Conservation (phyloP, 2,888 invertebrate species). For the Brachycybe producta region DNA sequence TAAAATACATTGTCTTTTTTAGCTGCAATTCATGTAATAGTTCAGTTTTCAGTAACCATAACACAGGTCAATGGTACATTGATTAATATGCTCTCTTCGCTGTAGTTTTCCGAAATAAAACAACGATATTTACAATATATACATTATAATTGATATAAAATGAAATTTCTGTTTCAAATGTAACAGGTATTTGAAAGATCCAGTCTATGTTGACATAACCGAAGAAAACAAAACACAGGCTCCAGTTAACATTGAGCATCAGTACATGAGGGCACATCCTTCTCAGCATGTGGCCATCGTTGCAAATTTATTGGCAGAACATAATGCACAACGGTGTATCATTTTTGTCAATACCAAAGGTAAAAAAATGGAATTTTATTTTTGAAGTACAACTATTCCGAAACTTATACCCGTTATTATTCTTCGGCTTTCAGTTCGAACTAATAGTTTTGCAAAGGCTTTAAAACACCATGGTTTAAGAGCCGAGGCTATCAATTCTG, state of each 20-base stretch:
- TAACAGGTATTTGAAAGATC: constrained; percentile 12
- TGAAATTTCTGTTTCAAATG: too few relatives aligned
- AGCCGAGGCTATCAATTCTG: constrained; percentile 11
- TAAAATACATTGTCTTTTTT: too few relatives aligned
- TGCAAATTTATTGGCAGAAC: constrained; percentile 3
- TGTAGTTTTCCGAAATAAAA: too few relatives aligned
- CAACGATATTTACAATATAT: too few relatives aligned
- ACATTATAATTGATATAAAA: too few relatives aligned
- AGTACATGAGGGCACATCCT: constrained; percentile 1
- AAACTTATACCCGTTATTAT: neutral
- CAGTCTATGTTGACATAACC: constrained; percentile 4
- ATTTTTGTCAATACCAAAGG: constrained; percentile 12
- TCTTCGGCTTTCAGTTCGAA: neutral
- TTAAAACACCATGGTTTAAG: neutral
- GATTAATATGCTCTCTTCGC: too few relatives aligned
- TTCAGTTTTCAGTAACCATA: too few relatives aligned
- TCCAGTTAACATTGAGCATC: constrained; percentile 15
- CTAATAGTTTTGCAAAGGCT: neutral
- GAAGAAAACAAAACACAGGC: constrained; percentile 6
- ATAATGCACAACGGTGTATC: constrained; percentile 11
- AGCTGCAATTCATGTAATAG: too few relatives aligned
- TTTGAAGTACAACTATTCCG: neutral
- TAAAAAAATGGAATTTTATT: neutral
- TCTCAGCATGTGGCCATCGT: constrained; percentile 3
- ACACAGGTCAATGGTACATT: too few relatives aligned